phyloP scores from a whole-genome alignment of 2,113 vertebrate species.

The Hirundichthys speculiger region DNA sequence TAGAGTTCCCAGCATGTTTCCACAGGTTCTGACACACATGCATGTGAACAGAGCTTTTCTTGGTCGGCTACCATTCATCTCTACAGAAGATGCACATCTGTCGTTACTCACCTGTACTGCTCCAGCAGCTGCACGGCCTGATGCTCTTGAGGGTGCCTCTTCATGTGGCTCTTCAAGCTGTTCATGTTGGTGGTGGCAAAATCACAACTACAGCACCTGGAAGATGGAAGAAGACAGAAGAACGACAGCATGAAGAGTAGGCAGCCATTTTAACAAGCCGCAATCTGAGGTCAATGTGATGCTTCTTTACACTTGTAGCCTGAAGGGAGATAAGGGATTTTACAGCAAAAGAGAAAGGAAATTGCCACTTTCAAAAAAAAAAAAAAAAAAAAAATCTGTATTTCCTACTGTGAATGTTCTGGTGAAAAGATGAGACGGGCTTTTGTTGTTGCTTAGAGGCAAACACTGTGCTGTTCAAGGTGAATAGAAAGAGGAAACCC shows the following conservation, averaged over 20 bases:
- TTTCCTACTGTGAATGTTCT: conserved; percentile 10
- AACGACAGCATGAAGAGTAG: conserved; percentile 2
- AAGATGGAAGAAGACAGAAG: neutral
- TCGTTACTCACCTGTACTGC: conserved; percentile 84
- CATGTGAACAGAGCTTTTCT: too few species aligned
- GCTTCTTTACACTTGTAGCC: conserved; percentile 24
- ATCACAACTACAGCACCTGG: conserved; percentile 87
- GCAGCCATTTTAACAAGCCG: conserved; percentile 9
- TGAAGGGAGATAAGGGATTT: conserved; percentile 25
- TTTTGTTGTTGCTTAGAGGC: conserved; percentile 26
- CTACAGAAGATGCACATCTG: neutral
- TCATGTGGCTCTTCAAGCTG: conserved; percentile 91
- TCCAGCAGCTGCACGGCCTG: conserved; percentile 88
- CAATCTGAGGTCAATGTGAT: conserved; percentile 17
- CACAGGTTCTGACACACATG: too few species aligned
- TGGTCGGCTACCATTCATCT: too few species aligned
- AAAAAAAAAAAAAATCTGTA: conserved; percentile 14
- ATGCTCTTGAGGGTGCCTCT: conserved; percentile 87
- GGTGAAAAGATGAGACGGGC: conserved; percentile 19
- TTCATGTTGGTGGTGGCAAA: conserved; percentile 91
- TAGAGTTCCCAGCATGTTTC: too few species aligned
- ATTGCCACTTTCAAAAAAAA: conserved; percentile 20
- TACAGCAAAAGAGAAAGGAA: conserved; percentile 30
- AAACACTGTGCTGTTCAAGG: conserved; percentile 6
- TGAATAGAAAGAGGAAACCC: conserved; percentile 4